Base-by-base conservation (phyloP, 2,113 vertebrate species). In the Microcebus ravelobensis region DNA sequence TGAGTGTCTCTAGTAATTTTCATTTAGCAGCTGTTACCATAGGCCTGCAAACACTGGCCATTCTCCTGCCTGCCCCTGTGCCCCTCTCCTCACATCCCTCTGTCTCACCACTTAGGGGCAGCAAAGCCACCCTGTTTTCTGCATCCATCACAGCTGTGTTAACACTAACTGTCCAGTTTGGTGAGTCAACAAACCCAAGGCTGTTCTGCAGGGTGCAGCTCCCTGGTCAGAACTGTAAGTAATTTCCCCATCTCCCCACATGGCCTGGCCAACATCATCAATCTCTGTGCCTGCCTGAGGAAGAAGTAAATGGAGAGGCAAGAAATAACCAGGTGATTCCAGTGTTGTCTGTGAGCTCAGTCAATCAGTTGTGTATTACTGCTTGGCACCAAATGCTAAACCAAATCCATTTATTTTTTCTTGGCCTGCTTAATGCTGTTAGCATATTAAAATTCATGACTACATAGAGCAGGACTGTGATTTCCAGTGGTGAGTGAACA, bases 321-420 rank as follows among this genome's bases (percentile, higher is more conserved):
- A 80, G 50, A 65, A 85, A n/a, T 7, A 70, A 59, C 87, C 74
- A 7, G 59, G 57, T 55, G 92, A 81, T 59, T 61, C 87, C 70
- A 85, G 84, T 48, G n/a, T 83, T 45, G 4, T 95, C 87, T 92
- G 90, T 91, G 80, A 80, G 70, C 89, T 29, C 52, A 74, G 70
- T 83, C 67, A 29, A 87, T 97, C 96, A 97, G 96, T 96, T 97
- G 96, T 97, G 84, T 97, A 2, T 90, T n/a, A n/a, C n/a, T 85
- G 50, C 95, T 97, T 97, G 96, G 96, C 96, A 94, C 76, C 65
- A 77, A 34, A 87, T n/a, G 45, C 48, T 74, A 81, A 96, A 85
- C 92, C 87, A 76, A 70, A 95, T 76, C 74, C 87, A 31, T 70
- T 45, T 29, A 73, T 90, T 96, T 97, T 94, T 65, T 88, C 68